Evolutionary conservation across 2,113 vertebrate genomes (phyloP), one percentile per base, ranked within the genome.

Genomic region (Anser brachyrhynchus): DNA sequence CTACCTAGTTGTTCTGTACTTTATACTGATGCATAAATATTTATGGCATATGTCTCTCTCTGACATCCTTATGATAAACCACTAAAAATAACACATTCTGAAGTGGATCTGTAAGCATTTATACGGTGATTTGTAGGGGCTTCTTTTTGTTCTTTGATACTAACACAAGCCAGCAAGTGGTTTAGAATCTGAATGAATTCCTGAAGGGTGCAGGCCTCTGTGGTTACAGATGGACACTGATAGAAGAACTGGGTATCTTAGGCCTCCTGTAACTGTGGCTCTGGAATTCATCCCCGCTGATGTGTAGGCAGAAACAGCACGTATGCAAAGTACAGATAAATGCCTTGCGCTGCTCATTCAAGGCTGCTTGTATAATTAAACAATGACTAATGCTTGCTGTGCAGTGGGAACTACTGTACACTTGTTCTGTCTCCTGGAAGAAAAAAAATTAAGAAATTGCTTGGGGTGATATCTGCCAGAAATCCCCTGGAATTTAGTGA

Each of bases 391-490:
- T 39, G 52, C 75, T 49, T 37, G 29, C 10, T 57, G 73, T 26
- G 83, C 75, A 66, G 76, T 49, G 93, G 64, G 69, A 84, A 35
- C 70, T 89, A 5, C 52, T 41, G 65, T 57, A 10, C 11, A 3
- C 59, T 86, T 79, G 41, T 94, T 89, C 75, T 26, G 3, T 41
- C 33, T 67, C 2, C 26, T 73, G 58, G 72, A 72, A 77, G 46
- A 65, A 58, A 59, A 92, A 78, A 92, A 57, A 41, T 83, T 39
- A 66, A 61, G 67, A 66, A 87, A 82, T 57, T 44, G 65, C 57
- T 84, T 67, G 64, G 37, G 64, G n/a, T 20, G 41, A 33, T 19
- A 62, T 14, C 31, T 92, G 65, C 49, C 49, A 70, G 65, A 72
- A 86, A 3, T 22, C 52, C 82, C 18, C 29, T 73, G 33, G 39